Percentiles rank a stretch among this genome's conserved stretches.
Evolutionary conservation across 2,797 vertebrate species (phyloP).

Genomic region (Manis crassicaudata): DNA sequence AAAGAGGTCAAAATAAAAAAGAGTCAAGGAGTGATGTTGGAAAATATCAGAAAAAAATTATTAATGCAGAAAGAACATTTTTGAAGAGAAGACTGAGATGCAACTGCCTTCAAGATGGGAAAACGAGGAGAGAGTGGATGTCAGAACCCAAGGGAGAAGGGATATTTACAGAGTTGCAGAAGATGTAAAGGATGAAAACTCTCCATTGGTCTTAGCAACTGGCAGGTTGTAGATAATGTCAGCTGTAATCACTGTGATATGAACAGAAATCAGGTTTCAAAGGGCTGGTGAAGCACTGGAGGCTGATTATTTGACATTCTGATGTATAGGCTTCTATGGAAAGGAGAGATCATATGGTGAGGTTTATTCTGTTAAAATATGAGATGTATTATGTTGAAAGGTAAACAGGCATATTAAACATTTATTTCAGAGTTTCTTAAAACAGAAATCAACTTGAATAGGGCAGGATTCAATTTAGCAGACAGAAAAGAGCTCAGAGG

Average conservation of each 20-base stretch:
- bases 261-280: background rate
- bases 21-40: background rate
- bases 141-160: background rate
- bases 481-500: background rate
- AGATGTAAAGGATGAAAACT: background rate
- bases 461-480: background rate
- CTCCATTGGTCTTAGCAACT: background rate
- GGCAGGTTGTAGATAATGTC: background rate
- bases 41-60: background rate
- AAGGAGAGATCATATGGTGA: background rate
- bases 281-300: background rate
- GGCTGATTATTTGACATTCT: background rate
- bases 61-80: background rate
- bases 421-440: background rate
- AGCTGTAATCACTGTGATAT: background rate
- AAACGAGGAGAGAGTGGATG: background rate
- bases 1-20: background rate
- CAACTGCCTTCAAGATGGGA: background rate
- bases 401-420: background rate
- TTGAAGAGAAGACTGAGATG: background rate
- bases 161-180: background rate
- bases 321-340: background rate
- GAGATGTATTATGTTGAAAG: background rate
- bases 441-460: background rate
- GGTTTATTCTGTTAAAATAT: no score